Conservation (phyloP, 2,797 vertebrate genomes). For the Pogoniulus pusillus region DNA sequence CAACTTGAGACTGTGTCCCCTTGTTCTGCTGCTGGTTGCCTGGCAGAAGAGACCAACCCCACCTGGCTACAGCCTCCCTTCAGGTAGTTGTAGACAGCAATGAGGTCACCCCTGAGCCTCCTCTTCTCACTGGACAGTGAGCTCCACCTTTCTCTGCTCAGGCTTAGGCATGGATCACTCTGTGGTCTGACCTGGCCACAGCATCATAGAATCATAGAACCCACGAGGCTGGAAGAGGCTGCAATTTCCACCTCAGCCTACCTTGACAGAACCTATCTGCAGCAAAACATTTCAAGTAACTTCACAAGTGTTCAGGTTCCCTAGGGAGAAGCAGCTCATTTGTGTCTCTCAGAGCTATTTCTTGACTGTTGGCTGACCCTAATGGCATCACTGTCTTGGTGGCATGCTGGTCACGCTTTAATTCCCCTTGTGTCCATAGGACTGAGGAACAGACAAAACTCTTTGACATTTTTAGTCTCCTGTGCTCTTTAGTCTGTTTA, state of each 20-base stretch:
- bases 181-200: not conserved
- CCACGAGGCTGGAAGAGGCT: too few relatives aligned
- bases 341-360: not conserved
- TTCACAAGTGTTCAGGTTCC: not conserved
- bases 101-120: too few relatives aligned
- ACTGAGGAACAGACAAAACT: not conserved
- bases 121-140: not conserved
- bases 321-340: not conserved
- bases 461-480: not conserved
- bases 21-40: too few relatives aligned
- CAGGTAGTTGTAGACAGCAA: too few relatives aligned
- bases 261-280: not conserved
- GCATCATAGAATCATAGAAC: too few relatives aligned
- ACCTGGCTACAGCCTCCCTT: too few relatives aligned
- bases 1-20: too few relatives aligned
- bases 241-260: not conserved
- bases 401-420: not conserved
- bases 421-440: not conserved
- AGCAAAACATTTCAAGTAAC: not conserved
- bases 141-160: not conserved
- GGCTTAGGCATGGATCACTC: not conserved
- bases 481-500: not conserved
- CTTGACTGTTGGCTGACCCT: not conserved
- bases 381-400: not conserved
- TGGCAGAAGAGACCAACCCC: too few relatives aligned